Conservation (phyloP, 2,113 vertebrate species). For the Odontophorus gujanensis region DNA sequence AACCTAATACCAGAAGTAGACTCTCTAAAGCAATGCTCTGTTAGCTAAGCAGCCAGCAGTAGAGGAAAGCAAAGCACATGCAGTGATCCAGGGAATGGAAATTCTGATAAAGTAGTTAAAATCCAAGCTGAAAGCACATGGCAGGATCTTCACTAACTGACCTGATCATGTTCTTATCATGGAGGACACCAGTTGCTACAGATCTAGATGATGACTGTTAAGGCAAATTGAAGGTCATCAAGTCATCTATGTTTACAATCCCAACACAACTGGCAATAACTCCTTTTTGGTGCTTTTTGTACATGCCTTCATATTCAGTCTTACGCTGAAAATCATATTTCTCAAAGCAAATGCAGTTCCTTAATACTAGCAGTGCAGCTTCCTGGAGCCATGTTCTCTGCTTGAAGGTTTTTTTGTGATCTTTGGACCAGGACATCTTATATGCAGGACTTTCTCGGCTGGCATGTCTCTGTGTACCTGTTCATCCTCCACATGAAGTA, state of each 20-base stretch:
- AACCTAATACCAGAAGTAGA: not conserved
- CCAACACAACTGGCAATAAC: not conserved
- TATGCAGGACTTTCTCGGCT: not conserved
- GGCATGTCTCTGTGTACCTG: not conserved
- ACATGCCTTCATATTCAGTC: fast-evolving
- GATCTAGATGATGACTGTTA: not conserved
- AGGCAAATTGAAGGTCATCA: not conserved
- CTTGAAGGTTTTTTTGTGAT: not conserved
- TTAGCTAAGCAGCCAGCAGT: not conserved
- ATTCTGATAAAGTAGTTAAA: slow-evolving; percentile 8
- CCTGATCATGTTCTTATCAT: not conserved
- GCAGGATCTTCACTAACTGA: not conserved
- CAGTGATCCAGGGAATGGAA: not conserved
- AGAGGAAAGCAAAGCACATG: not conserved
- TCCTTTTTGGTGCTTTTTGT: not conserved
- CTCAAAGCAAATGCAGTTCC: not conserved
- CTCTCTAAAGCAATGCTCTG: not conserved
- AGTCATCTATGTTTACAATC: not conserved
- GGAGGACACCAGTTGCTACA: not conserved
- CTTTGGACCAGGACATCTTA: not conserved
- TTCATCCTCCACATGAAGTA: not conserved
- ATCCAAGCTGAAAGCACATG: not conserved
- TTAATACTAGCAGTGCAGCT: not conserved
- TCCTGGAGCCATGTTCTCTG: not conserved
- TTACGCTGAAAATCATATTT: not conserved